A percentile compares a stretch with the other conserved stretches of the same genome.
phyloP scores from a whole-genome alignment of 2,888 invertebrate genomes.

The Isotomurus palustris region DNA sequence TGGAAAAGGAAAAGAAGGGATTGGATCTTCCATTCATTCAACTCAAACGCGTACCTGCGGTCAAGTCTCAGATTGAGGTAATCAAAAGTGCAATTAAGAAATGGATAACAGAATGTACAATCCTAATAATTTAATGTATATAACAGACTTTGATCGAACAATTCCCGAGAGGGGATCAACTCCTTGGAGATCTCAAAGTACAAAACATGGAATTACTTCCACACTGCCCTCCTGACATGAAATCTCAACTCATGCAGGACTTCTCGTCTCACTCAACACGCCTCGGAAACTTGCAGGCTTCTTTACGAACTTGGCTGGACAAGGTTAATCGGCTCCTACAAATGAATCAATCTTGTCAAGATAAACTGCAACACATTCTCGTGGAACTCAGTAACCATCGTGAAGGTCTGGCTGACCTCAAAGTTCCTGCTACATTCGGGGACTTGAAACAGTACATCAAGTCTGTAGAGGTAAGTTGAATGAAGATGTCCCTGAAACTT shows the following conservation, averaged over 20 bases:
- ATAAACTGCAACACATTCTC: constrained; percentile 23
- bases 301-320: constrained; percentile 42
- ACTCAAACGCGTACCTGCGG: constrained; percentile 62
- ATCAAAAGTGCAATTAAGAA: background rate
- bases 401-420: constrained; percentile 27
- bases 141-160: constrained; percentile 28
- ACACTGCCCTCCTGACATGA: constrained; percentile 33
- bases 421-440: constrained; percentile 31
- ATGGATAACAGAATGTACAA: background rate
- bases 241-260: constrained; percentile 37
- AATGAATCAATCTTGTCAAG: constrained; percentile 34
- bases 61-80: constrained; percentile 37
- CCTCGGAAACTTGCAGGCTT: constrained; percentile 39
- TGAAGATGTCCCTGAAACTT: background rate
- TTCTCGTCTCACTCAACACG: constrained; percentile 31
- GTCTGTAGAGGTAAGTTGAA: constrained; percentile 18
- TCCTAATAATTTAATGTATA: background rate
- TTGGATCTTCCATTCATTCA: constrained; percentile 76
- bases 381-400: constrained; percentile 21
- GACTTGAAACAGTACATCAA: constrained; percentile 33
- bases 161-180: constrained; percentile 35
- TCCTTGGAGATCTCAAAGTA: constrained; percentile 32
- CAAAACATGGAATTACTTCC: constrained; percentile 22
- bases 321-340: constrained; percentile 35
- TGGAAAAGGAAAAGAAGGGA: constrained; percentile 71